phyloP scores from a whole-genome alignment of 2,888 invertebrate species.

The Netelia virgata region DNA sequence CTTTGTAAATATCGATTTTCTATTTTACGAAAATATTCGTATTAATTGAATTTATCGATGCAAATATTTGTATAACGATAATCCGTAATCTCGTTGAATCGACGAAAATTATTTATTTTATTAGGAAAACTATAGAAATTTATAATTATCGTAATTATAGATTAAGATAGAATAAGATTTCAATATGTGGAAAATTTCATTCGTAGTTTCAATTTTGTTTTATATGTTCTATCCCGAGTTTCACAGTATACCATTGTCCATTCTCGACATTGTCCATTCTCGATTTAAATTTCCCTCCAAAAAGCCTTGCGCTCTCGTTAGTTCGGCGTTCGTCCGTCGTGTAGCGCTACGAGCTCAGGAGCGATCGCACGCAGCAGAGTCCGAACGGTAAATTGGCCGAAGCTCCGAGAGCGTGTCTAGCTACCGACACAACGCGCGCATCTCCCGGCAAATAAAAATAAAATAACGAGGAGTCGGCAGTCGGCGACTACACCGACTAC shows the following conservation, averaged over 20 bases:
- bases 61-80: no score
- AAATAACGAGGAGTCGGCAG: conserved; percentile 37
- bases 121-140: no score
- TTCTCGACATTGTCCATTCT: not conserved
- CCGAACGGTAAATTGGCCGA: conserved; percentile 44
- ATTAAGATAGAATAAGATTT: no score
- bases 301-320: conserved; percentile 35
- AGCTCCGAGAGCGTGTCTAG: conserved; percentile 26
- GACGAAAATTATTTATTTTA: no score
- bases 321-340: conserved; percentile 21
- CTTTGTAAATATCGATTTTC: no score
- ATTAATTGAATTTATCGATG: no score
- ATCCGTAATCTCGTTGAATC: no score
- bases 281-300: conserved; percentile 55
- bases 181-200: no score
- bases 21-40: no score
- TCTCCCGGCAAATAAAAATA: conserved; percentile 33
- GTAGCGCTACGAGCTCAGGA: conserved; percentile 9
- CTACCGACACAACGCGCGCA: conserved; percentile 48
- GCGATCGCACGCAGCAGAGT: conserved; percentile 5
- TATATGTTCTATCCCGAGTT: not conserved
- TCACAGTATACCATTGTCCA: not conserved
- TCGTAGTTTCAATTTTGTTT: not conserved
- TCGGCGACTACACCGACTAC: conserved; percentile 34
- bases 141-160: no score